phyloP scores from a whole-genome alignment of 2,113 vertebrate genomes.

The Chaetops frenatus region DNA sequence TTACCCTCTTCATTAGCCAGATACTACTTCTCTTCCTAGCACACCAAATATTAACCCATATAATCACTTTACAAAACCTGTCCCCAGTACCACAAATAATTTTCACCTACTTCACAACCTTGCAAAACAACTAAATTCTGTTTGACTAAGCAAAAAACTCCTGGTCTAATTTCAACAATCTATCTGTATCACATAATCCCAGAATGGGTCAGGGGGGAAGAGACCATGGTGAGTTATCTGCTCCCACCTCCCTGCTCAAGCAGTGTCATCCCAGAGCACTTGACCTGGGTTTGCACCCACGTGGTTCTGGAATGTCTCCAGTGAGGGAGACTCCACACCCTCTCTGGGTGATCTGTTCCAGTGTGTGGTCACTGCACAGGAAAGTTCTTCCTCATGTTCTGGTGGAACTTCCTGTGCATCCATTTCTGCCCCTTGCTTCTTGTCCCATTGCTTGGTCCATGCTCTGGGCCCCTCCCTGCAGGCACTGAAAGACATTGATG shows the following conservation, averaged over 20 bases:
- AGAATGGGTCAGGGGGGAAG: background rate
- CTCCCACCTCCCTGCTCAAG: background rate
- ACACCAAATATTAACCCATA: background rate
- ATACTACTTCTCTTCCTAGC: background rate
- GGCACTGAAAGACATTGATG: background rate
- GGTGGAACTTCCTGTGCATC: background rate
- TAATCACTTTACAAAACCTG: background rate
- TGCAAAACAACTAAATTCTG: background rate
- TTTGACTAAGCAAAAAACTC: background rate
- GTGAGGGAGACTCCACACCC: background rate
- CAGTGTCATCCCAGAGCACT: background rate
- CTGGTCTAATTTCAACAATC: background rate
- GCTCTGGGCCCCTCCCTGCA: background rate
- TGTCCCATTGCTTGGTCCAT: background rate
- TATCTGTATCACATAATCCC: background rate
- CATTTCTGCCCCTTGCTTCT: rapidly evolving
- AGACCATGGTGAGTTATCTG: rapidly evolving
- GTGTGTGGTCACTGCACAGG: rapidly evolving
- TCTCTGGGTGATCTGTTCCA: background rate
- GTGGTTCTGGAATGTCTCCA: background rate
- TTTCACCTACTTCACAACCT: background rate
- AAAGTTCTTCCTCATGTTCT: background rate
- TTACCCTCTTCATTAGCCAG: background rate
- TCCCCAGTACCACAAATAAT: background rate
- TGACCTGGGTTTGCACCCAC: rapidly evolving